These are phyloP conservation scores for Girardinus metallicus DNA, from an alignment of 2,797 vertebrate genomes.

Conservation along the genomic window DNA sequence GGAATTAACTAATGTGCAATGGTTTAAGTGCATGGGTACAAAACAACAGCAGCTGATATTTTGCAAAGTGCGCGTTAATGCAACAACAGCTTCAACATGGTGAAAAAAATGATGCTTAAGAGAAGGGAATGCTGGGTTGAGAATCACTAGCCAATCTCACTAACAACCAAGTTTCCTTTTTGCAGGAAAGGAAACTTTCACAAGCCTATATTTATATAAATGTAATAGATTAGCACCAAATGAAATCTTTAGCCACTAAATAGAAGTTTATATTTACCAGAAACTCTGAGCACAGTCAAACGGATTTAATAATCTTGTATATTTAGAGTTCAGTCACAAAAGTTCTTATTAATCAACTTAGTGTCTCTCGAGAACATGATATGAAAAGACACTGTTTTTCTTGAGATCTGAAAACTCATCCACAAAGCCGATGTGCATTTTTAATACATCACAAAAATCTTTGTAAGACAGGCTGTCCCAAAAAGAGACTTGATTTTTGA, in stretches of 20 bases:
- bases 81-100: not conserved
- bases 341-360: constrained; percentile 34
- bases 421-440: constrained; percentile 33
- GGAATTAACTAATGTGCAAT: not conserved
- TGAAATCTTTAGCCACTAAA: not conserved
- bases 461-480: constrained; percentile 43
- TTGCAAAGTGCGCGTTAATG: not conserved
- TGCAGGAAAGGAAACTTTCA: not conserved
- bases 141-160: not conserved
- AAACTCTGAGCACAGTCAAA: constrained; percentile 16
- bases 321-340: constrained; percentile 36
- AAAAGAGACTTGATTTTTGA: constrained; percentile 35
- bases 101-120: too few species aligned
- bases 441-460: constrained; percentile 38
- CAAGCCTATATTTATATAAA: not conserved
- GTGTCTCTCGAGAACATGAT: constrained; percentile 17
- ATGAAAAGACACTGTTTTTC: constrained; percentile 42
- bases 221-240: not conserved
- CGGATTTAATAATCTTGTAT: constrained; percentile 41
- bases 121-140: too few species aligned
- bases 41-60: not conserved
- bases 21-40: not conserved
- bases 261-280: not conserved
- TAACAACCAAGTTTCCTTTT: not conserved
- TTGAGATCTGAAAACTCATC: constrained; percentile 28